These are phyloP conservation scores for Distichodus sexfasciatus DNA, from an alignment of 2,797 vertebrate species.

Conservation along the genomic window DNA sequence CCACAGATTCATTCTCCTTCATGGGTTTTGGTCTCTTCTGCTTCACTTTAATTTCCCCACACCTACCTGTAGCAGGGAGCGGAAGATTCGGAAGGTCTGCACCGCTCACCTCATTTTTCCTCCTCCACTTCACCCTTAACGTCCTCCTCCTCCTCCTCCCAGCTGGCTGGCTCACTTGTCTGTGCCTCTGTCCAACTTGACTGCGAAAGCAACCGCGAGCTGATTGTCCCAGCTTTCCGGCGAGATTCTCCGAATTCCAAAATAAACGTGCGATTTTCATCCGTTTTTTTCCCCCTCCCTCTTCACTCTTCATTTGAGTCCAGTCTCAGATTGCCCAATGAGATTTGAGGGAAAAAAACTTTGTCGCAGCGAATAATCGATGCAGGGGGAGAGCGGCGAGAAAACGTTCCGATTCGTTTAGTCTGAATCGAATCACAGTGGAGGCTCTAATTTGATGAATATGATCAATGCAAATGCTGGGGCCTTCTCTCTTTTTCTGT, in stretches of 20 bases:
- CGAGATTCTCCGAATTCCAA: slow-evolving; percentile 55
- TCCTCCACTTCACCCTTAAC: no score
- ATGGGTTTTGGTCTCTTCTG: slow-evolving; percentile 8
- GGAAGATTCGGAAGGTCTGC: background rate
- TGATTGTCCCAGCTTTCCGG: slow-evolving; percentile 45
- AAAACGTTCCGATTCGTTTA: background rate
- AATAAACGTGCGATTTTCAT: slow-evolving; percentile 67
- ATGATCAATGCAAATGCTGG: slow-evolving; percentile 9
- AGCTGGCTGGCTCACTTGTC: slow-evolving; percentile 56
- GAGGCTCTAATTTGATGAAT: background rate
- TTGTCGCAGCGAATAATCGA: background rate
- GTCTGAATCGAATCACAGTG: slow-evolving; percentile 10
- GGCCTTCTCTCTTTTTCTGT: slow-evolving; percentile 3
- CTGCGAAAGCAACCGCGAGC: slow-evolving; percentile 14
- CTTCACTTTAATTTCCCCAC: slow-evolving; percentile 17
- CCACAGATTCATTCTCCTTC: background rate
- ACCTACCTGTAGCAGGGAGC: no score
- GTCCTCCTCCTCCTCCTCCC: slow-evolving; percentile 5
- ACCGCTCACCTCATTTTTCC: background rate
- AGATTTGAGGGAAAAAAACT: slow-evolving; percentile 56
- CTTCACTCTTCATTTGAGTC: slow-evolving; percentile 62
- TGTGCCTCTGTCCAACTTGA: slow-evolving; percentile 59
- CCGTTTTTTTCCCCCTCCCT: slow-evolving; percentile 55
- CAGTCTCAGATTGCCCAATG: slow-evolving; percentile 52
- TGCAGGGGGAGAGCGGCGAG: background rate